Percentiles rank a stretch among this genome's conserved stretches.
phyloP scores from a whole-genome alignment of 2,888 invertebrate species.

The Melanophora roralis region DNA sequence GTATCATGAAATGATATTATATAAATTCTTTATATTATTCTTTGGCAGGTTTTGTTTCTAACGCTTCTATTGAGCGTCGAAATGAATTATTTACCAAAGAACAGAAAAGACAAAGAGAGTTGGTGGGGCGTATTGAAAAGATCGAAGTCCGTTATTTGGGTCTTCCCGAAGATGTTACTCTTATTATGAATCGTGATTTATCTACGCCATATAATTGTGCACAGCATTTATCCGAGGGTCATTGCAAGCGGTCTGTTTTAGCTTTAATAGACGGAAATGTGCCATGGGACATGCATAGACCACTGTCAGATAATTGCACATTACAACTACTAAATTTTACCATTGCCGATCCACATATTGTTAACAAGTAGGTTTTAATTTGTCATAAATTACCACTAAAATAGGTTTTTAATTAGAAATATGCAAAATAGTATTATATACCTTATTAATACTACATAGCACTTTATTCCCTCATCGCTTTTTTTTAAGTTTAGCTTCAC shows the following conservation, averaged over 20 bases:
- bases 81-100: slow-evolving; percentile 88
- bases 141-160: slow-evolving; percentile 90
- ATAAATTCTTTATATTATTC: not conserved
- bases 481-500: too few relatives aligned
- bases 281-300: slow-evolving; percentile 96
- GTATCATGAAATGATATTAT: slow-evolving; percentile 23
- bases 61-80: slow-evolving; percentile 79
- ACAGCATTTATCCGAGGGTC: slow-evolving; percentile 87
- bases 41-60: slow-evolving; percentile 62
- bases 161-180: slow-evolving; percentile 83
- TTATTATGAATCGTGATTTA: slow-evolving; percentile 93
- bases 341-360: slow-evolving; percentile 74
- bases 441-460: too few relatives aligned
- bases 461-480: too few relatives aligned
- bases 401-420: too few relatives aligned
- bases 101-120: slow-evolving; percentile 83
- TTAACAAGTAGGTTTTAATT: slow-evolving; percentile 72
- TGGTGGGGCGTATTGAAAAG: slow-evolving; percentile 92
- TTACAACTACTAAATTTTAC: slow-evolving; percentile 80
- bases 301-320: slow-evolving; percentile 83
- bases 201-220: slow-evolving; percentile 97
- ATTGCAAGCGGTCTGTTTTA: slow-evolving; percentile 84
- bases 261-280: slow-evolving; percentile 87
- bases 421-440: too few relatives aligned
- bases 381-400: not conserved